Evolutionary conservation across 2,113 vertebrate genomes (phyloP), one percentile per base, ranked within the genome.

Genomic region (Grallaria varia): DNA sequence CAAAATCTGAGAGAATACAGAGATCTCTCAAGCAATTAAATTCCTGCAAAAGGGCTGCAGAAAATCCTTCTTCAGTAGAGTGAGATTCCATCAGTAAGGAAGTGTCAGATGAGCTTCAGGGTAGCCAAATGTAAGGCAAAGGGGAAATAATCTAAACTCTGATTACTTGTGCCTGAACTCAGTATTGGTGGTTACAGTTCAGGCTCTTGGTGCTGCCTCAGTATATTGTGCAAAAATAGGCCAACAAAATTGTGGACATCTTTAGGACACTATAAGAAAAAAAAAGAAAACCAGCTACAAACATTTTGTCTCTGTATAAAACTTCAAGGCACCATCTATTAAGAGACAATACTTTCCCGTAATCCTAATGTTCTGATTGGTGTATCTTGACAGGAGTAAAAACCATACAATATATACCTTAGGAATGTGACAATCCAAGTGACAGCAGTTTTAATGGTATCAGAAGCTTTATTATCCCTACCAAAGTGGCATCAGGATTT

Each of bases 171-270:
- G 28, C 5, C 47, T 90, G 58, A 76, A 56, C 8, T 35, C 9
- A 10, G 8, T 53, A 15, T 12, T 27, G 8, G 8, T 42, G 14
- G 8, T 35, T 63, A 64, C 14, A 78, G 30, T 23, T 85, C 52
- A 75, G 20, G 23, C 4, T 63, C 9, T 56, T 4, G 4, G 12
- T 22, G 5, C 10, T 85, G 22, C 6, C 25, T 39, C 0, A 0
- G 21, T 6, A 10, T 39, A 45, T 7, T 64, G 52, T 90, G 67
- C 12, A 85, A 75, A 82, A 82, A 40, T 25, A 47, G 20, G 19
- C 8, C 25, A 73, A 28, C 35, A 86, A 52, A 89, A 49, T 20
- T 44, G 17, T 31, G 49, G 28, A 40, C 7, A 23, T 64, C 10
- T 56, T 66, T 45, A n/a, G 31, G 31, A 19, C 11, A 55, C 4